These are phyloP conservation scores for Oncorhynchus clarkii DNA, from an alignment of 2,113 vertebrate species.

Conservation along the genomic window DNA sequence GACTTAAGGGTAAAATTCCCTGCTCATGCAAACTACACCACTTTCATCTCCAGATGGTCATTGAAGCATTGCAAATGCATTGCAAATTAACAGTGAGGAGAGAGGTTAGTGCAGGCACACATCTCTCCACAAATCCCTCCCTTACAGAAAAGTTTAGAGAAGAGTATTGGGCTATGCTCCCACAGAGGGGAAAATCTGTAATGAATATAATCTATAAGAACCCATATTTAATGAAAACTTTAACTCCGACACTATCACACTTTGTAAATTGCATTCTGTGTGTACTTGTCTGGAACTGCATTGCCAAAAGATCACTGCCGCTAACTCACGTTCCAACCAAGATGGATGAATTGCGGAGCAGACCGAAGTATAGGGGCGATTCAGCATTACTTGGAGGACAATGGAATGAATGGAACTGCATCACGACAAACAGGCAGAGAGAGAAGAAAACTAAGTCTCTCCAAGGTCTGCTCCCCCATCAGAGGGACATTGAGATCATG, in stretches of 20 bases:
- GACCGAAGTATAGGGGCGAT: background rate
- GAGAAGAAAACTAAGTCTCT: slow-evolving; percentile 31
- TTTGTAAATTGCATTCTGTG: too few species aligned
- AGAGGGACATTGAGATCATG: slow-evolving; percentile 29
- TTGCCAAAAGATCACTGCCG: too few species aligned
- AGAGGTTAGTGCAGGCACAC: background rate
- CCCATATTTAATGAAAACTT: background rate
- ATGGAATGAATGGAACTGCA: too few species aligned
- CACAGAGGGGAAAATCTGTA: background rate
- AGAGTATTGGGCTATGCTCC: background rate
- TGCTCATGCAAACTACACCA: too few species aligned
- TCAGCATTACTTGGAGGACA: background rate
- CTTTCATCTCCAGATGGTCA: too few species aligned
- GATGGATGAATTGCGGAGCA: too few species aligned
- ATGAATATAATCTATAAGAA: background rate
- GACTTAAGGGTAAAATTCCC: too few species aligned
- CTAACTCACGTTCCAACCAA: too few species aligned
- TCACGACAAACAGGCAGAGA: too few species aligned
- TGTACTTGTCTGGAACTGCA: too few species aligned
- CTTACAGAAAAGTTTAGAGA: background rate
- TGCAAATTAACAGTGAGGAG: slow-evolving; percentile 45
- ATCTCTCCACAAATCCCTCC: background rate
- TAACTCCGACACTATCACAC: too few species aligned
- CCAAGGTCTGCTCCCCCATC: slow-evolving; percentile 20
- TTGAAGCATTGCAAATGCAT: slow-evolving; percentile 31